These are phyloP conservation scores for Podarcis cretensis DNA, from an alignment of 2,113 vertebrate genomes.

Conservation along the genomic window DNA sequence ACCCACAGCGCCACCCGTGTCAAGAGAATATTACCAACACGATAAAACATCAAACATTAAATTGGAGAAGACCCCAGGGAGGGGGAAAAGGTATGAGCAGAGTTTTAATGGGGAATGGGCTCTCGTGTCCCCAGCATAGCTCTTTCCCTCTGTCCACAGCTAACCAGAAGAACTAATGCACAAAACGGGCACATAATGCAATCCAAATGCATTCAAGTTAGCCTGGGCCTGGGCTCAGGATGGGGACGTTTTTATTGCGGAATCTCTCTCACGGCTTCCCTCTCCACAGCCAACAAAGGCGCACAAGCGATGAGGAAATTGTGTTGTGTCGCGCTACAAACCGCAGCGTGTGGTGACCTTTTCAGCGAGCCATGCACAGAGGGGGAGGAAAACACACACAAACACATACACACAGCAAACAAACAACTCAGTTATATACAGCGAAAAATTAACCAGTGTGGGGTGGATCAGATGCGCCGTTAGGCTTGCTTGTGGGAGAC, in stretches of 20 bases:
- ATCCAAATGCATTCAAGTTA: background rate
- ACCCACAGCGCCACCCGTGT: no score
- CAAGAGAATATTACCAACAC: no score
- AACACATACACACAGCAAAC: background rate
- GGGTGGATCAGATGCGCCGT: background rate
- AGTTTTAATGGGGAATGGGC: background rate
- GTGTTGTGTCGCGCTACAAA: background rate
- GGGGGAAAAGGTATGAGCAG: background rate
- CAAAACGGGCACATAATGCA: background rate
- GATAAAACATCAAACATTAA: no score
- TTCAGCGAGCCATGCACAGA: background rate
- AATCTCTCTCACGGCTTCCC: background rate
- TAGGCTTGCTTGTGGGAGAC: background rate
- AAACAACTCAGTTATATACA: constrained; percentile 12
- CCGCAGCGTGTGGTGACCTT: constrained; percentile 18
- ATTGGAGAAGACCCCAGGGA: no score
- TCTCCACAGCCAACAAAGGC: background rate
- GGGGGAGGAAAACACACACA: background rate
- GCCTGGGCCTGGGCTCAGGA: background rate
- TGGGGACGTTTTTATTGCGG: background rate
- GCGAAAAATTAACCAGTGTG: background rate
- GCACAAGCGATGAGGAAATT: background rate
- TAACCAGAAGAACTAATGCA: background rate
- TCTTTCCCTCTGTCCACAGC: background rate
- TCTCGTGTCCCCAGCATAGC: background rate